phyloP scores from a whole-genome alignment of 2,113 vertebrate species.

The Hyaena hyaena region DNA sequence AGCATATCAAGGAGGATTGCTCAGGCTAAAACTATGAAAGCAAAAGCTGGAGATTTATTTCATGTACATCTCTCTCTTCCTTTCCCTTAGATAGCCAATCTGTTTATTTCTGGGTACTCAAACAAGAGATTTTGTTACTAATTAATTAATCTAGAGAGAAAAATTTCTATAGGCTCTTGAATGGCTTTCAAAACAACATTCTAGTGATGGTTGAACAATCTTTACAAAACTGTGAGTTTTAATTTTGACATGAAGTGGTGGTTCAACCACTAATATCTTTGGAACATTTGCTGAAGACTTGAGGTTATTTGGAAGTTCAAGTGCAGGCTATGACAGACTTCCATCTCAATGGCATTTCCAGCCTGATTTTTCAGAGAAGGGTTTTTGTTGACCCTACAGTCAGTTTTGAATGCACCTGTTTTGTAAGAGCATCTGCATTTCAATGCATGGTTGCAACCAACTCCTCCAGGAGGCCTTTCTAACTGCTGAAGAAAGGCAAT shows the following conservation, averaged over 20 bases:
- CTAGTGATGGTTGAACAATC: not conserved
- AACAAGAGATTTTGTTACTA: not conserved
- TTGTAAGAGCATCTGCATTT: conserved; percentile 50
- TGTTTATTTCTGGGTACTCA: not conserved
- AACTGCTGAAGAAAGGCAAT: conserved; percentile 66
- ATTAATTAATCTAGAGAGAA: not conserved
- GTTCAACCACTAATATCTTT: conserved; percentile 1
- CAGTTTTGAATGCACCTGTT: conserved; percentile 33
- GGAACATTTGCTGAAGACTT: not conserved
- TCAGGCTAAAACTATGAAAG: not conserved
- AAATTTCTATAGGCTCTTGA: not conserved
- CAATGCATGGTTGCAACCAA: conserved; percentile 59
- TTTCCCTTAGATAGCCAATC: not conserved
- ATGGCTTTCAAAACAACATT: not conserved
- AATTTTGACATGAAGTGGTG: conserved; percentile 4
- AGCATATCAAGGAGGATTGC: rapidly evolving
- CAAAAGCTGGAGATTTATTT: not conserved
- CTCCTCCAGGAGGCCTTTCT: conserved; percentile 63
- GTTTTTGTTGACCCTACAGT: conserved; percentile 25
- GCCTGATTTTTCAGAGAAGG: conserved; percentile 64
- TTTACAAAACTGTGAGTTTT: conserved; percentile 5
- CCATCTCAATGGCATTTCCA: not conserved
- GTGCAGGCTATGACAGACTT: not conserved
- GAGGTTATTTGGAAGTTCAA: not conserved
- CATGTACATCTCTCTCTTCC: not conserved